phyloP scores from a whole-genome alignment of 2,797 vertebrate genomes.

The Clarias laeviceps region DNA sequence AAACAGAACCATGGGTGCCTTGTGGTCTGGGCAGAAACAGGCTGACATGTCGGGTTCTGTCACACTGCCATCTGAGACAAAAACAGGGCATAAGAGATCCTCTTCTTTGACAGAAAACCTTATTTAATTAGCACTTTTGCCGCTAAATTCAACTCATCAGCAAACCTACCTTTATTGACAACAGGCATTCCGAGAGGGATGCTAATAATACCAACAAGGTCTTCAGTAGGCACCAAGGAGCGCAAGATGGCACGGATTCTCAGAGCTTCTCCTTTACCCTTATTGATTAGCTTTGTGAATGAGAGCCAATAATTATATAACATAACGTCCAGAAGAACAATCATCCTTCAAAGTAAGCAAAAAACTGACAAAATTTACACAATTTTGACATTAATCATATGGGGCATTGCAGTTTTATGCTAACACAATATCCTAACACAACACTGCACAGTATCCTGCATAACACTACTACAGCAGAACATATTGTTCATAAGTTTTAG shows the following conservation, averaged over 20 bases:
- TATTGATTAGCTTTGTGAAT: slow-evolving; percentile 88
- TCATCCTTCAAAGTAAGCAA: not conserved
- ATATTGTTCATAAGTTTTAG: not conserved
- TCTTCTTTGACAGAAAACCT: not conserved
- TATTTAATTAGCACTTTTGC: not conserved
- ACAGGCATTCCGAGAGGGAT: slow-evolving; percentile 91
- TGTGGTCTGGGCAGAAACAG: slow-evolving; percentile 96
- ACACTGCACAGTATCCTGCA: not conserved
- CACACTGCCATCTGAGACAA: slow-evolving; percentile 84
- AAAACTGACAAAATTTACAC: not conserved
- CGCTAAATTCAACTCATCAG: not conserved
- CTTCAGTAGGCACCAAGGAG: slow-evolving; percentile 93
- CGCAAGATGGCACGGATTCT: slow-evolving; percentile 95
- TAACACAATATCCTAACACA: not conserved
- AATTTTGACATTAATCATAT: not conserved
- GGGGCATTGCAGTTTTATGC: not conserved
- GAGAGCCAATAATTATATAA: not conserved
- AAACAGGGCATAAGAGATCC: not conserved
- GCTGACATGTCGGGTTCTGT: slow-evolving; percentile 95
- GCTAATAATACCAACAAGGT: slow-evolving; percentile 97
- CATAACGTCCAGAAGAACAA: not conserved
- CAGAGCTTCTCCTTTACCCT: slow-evolving; percentile 97
- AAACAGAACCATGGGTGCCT: slow-evolving; percentile 97
- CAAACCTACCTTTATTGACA: slow-evolving; percentile 86
- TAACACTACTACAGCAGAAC: not conserved